Evolutionary conservation across 2,888 invertebrate species (phyloP), one percentile per base, ranked within the genome.

Genomic region (Melangyna quadrimaculata): DNA sequence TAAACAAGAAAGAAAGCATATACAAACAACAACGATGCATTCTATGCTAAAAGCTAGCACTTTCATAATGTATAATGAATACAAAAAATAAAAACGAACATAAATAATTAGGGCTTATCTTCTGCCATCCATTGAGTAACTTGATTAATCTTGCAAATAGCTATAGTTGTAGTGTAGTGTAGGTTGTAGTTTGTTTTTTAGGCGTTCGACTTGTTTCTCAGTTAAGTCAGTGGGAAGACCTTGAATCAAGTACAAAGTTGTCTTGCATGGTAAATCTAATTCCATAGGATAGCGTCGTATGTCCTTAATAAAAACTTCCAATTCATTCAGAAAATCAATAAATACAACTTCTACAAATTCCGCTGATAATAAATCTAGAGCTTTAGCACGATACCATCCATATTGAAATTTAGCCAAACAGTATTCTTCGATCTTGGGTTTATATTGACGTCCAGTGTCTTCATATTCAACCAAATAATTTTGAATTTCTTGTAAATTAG

Each of bases 341-440:
- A 89, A 89, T 9, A 89, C 79, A 0, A 89, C 88, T 27, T 84
- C 74, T 37, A 87, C 88, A 22, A 71, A 53, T 40, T 87, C 65
- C 0, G 69, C 53, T 8, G 87, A 82, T 4, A 87, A 12, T 9
- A 87, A 37, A 45, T 71, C 80, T 1, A 87, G 70, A 0, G 82
- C 89, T 61, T 88, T 88, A n/a, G 88, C 89, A 8, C 89, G 89
- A 87, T 89, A 89, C 89, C 89, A 89, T 7, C 77, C 87, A 22
- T 86, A 81, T 53, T 89, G 87, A 51, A 45, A 89, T 14, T 82
- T 87, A 7, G 89, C 89, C 65, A 89, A 63, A 51, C 89, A 89
- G 48, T 88, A 89, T 82, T 89, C 89, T 8, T 89, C 80, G 27
- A 82, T 27, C 24, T 88, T 87, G 4, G 89, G 89, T 32, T 87